Base-by-base conservation (phyloP, 2,888 invertebrate species). In the Physocephala rufipes region DNA sequence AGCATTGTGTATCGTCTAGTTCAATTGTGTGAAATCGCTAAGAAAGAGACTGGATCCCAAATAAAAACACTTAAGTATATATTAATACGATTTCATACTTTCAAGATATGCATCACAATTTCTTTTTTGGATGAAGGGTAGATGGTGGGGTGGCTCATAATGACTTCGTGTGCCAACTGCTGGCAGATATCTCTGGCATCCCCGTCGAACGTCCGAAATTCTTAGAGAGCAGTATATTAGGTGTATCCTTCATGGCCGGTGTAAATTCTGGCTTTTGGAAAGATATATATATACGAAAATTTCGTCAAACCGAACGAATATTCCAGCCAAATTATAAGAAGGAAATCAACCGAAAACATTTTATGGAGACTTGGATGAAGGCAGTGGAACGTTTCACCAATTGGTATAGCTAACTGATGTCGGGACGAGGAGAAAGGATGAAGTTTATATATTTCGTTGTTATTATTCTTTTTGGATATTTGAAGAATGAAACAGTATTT, bases 61-160 rank as follows among this genome's bases (percentile, higher is more conserved):
- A 90, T 91, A 59, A 83, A 85, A 53, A 86, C 84, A 67, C 90
- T 94, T 75, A 89, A 90, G 93, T 93, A 84, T 72, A 73, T 9
- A 26, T 9, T 26, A 28, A 13, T 43, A 58, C 51, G 28, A 16
- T 62, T 0, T 0, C 49, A 51, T 49, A 9, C 19, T 30, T 49
- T 61, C 19, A 1, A 43, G 43, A 36, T 3, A 21, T 24, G 7
- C n/a, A 59, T 59, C n/a, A 15, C 30, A 24, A 28, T 59, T 36
- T 59, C 7, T 53, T 21, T 53, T 36, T 53, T 28, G 43, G 62
- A 73, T 71, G 1, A 53, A 97, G 97, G 80, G 90, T 96, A 73
- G 96, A 97, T 85, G 98, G 98, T 2, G 98, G 98, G n/a, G 96
- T 98, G n/a, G 93, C 96, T 0, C 91, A 91, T 75, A 98, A 97